Conservation (phyloP, 2,113 vertebrate genomes). For the Oplegnathus fasciatus region DNA sequence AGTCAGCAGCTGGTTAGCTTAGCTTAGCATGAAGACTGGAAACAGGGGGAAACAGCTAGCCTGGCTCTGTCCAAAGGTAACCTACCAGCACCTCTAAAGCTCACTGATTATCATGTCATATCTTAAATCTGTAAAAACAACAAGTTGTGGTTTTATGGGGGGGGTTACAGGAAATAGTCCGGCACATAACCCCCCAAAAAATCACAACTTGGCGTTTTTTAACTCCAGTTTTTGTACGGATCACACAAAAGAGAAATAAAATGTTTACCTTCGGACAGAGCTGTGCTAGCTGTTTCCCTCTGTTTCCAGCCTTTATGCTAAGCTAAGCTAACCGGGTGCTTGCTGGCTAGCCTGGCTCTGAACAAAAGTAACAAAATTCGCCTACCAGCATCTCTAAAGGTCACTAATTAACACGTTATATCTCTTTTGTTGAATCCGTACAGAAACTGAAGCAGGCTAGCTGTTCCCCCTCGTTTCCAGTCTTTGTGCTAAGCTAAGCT, state of each 20-base stretch:
- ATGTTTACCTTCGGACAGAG: background rate
- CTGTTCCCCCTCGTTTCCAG: background rate
- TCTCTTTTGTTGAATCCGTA: background rate
- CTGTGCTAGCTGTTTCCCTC: background rate
- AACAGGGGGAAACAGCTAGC: background rate
- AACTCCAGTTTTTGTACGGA: background rate
- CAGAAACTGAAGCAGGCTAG: slow-evolving; percentile 10
- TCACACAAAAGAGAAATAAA: background rate
- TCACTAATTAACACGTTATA: background rate
- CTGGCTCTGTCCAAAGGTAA: background rate
- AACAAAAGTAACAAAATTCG: slow-evolving; percentile 7
- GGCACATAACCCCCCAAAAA: background rate
- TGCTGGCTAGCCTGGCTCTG: background rate
- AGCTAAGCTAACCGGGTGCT: background rate
- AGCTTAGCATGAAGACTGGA: slow-evolving; percentile 18
- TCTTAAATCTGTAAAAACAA: background rate
- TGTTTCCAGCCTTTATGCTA: slow-evolving; percentile 9
- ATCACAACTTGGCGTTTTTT: background rate
- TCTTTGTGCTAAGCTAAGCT: slow-evolving; percentile 16
- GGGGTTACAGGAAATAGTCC: background rate
- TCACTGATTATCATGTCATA: background rate
- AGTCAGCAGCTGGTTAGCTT: slow-evolving; percentile 16
- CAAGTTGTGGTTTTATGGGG: background rate
- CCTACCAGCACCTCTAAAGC: background rate
- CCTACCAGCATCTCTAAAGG: slow-evolving; percentile 11